phyloP scores from a whole-genome alignment of 2,797 vertebrate genomes.

The Amblyraja radiata region DNA sequence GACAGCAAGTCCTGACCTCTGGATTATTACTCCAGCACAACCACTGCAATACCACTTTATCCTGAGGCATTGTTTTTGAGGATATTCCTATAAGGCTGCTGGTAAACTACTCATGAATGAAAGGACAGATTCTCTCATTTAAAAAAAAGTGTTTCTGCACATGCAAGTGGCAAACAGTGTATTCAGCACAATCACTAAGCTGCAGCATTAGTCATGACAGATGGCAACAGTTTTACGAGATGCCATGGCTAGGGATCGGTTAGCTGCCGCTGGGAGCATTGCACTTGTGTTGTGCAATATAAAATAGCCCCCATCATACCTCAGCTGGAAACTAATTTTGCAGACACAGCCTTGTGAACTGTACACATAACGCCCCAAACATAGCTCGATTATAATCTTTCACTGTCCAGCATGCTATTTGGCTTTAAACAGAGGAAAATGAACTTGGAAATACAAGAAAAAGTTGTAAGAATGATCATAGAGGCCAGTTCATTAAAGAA shows the following conservation, averaged over 20 bases:
- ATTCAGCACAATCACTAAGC: conserved; percentile 2
- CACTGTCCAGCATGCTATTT: background rate
- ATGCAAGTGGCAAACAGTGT: background rate
- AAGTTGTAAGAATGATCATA: no score
- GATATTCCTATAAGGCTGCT: background rate
- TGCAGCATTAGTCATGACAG: background rate
- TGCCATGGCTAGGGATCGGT: background rate
- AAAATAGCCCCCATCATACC: background rate
- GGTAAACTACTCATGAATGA: background rate
- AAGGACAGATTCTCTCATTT: background rate
- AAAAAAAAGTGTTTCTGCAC: background rate
- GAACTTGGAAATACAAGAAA: background rate
- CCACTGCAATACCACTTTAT: no score
- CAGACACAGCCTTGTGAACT: background rate
- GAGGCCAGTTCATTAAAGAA: background rate
- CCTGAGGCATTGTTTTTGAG: background rate
- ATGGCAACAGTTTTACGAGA: conserved; percentile 28
- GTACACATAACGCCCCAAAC: background rate
- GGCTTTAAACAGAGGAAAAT: background rate
- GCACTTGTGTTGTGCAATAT: background rate
- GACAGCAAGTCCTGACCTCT: no score
- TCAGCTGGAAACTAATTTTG: background rate
- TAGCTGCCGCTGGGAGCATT: background rate
- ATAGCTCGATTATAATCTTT: background rate
- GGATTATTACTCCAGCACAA: no score